phyloP scores from a whole-genome alignment of 1,140 invertebrate genomes.

The Drosophila bocki region DNA sequence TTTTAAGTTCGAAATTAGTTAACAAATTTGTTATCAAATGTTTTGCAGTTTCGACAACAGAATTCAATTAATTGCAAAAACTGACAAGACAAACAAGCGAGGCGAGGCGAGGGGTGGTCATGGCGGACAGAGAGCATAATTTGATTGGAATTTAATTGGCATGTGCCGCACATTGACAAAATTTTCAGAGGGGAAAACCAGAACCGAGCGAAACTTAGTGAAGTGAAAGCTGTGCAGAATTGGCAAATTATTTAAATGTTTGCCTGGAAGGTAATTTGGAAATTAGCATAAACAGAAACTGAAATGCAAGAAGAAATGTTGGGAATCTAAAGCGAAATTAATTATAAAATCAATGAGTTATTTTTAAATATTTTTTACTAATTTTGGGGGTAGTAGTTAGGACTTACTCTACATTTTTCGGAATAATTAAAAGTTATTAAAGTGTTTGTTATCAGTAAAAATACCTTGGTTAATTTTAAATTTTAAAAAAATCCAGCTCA shows the following conservation, averaged over 20 bases:
- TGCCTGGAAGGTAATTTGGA: slow-evolving; percentile 51
- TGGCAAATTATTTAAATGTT: slow-evolving; percentile 75
- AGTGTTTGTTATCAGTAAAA: background rate
- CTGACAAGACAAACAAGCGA: slow-evolving; percentile 61
- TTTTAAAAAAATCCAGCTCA: background rate
- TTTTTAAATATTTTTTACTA: too few relatives aligned
- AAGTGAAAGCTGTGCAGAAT: slow-evolving; percentile 61
- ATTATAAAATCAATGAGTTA: slow-evolving; percentile 19
- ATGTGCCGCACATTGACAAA: slow-evolving; percentile 44
- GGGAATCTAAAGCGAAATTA: slow-evolving; percentile 7
- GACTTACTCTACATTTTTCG: too few relatives aligned
- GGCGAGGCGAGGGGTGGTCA: background rate
- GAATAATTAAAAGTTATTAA: too few relatives aligned
- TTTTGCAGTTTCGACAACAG: slow-evolving; percentile 83
- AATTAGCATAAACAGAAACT: slow-evolving; percentile 42
- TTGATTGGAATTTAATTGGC: slow-evolving; percentile 81
- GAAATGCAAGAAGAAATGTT: slow-evolving; percentile 3
- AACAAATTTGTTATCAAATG: slow-evolving; percentile 85
- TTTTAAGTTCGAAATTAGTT: slow-evolving; percentile 84
- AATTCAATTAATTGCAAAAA: slow-evolving; percentile 84
- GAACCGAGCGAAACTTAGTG: slow-evolving; percentile 16
- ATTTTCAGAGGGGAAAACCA: background rate
- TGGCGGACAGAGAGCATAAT: slow-evolving; percentile 61
- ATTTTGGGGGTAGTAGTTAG: background rate
- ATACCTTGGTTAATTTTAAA: background rate